These are phyloP conservation scores for Drosophila funebris DNA, from an alignment of 1,140 invertebrate species.

Conservation along the genomic window DNA sequence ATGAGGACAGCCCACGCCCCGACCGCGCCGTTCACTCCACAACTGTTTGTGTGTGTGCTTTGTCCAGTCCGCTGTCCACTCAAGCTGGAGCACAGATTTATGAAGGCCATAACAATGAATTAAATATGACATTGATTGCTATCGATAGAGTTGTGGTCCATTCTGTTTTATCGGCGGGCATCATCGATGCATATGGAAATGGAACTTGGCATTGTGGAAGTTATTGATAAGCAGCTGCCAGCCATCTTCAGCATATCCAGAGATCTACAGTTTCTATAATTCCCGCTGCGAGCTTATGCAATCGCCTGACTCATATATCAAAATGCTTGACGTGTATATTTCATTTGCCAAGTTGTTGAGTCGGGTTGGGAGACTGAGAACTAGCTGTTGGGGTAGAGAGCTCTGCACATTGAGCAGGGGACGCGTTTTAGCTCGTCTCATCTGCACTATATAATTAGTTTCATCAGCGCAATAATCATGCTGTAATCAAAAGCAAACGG, in stretches of 20 bases:
- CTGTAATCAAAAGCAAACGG: constrained; percentile 60
- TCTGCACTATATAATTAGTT: constrained; percentile 78
- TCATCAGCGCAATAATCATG: constrained; percentile 81
- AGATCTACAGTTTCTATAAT: constrained; percentile 8
- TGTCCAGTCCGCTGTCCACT: not conserved
- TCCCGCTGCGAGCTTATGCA: constrained; percentile 73
- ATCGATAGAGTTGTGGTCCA: constrained; percentile 72
- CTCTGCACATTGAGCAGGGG: not conserved
- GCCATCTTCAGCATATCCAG: not conserved
- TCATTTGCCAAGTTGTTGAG: constrained; percentile 35
- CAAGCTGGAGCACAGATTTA: constrained; percentile 58
- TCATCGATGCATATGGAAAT: constrained; percentile 65
- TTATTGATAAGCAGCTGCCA: constrained; percentile 33
- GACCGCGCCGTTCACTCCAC: no score
- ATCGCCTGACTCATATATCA: constrained; percentile 71
- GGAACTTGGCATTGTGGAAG: constrained; percentile 34
- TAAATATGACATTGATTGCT: constrained; percentile 80
- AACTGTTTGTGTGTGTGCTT: not conserved
- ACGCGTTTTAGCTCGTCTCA: constrained; percentile 2
- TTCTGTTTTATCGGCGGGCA: constrained; percentile 61
- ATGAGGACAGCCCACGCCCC: constrained; percentile 1
- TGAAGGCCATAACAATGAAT: constrained; percentile 81
- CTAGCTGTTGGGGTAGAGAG: no score
- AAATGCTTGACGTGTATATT: constrained; percentile 60
- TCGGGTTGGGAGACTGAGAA: no score